A percentile compares a stretch with the other conserved stretches of the same genome.
Evolutionary conservation across 37 sponge, comb jelly and placozoan species (phyloP).

Genomic region (Chondrosia reniformis): DNA sequence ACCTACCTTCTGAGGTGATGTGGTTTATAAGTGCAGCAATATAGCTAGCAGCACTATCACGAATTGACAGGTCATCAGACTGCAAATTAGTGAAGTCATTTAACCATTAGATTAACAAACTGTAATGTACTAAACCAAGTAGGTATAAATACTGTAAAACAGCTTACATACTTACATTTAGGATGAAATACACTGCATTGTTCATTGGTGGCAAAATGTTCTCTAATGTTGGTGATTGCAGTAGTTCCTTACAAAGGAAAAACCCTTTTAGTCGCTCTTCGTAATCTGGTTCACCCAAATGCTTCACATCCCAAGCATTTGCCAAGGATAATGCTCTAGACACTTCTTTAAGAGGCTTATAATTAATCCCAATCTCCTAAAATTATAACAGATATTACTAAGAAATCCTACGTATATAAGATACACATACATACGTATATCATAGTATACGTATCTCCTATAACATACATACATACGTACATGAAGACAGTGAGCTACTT

Average conservation of each 20-base stretch:
- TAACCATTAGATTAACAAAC: not conserved
- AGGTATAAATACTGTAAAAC: not conserved
- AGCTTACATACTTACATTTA: conserved; percentile 32
- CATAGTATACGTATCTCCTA: not conserved
- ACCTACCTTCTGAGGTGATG: conserved; percentile 30
- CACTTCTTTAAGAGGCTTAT: not conserved
- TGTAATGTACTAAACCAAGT: not conserved
- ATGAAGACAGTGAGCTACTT: not conserved
- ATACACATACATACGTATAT: not conserved
- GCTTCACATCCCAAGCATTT: conserved; percentile 73
- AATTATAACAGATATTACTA: not conserved
- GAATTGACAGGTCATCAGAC: conserved; percentile 67
- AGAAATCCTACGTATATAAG: not conserved
- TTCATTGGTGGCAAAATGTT: conserved; percentile 59
- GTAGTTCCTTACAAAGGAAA: conserved; percentile 22
- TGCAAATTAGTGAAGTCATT: conserved; percentile 5
- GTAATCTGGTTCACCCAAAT: conserved; percentile 78
- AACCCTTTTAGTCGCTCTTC: conserved; percentile 57
- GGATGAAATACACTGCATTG: conserved; percentile 53
- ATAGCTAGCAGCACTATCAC: conserved; percentile 68
- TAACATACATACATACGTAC: not conserved
- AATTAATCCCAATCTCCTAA: conserved; percentile 42
- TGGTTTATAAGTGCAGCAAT: conserved; percentile 34
- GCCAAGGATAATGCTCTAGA: conserved; percentile 44
- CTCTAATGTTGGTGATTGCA: conserved; percentile 12